phyloP scores from a whole-genome alignment of 2,888 invertebrate genomes.

The Sialis fuliginosa region DNA sequence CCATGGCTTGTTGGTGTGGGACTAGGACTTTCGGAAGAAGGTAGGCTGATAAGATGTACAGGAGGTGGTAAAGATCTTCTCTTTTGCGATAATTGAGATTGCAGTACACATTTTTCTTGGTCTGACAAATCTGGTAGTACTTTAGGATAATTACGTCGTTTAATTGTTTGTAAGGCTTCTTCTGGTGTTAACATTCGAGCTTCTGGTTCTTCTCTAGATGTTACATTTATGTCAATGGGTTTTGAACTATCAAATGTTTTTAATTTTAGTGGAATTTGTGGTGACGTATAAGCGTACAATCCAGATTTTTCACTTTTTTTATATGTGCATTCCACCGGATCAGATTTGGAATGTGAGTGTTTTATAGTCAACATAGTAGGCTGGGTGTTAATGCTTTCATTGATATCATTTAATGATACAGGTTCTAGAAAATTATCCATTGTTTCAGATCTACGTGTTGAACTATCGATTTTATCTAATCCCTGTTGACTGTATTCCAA shows the following conservation, averaged over 20 bases:
- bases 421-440: slow-evolving; percentile 23
- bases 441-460: slow-evolving; percentile 27
- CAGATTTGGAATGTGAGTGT: slow-evolving; percentile 48
- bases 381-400: not conserved
- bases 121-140: slow-evolving; percentile 61
- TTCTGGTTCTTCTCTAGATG: slow-evolving; percentile 41
- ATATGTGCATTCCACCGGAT: slow-evolving; percentile 43
- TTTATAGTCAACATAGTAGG: slow-evolving; percentile 30
- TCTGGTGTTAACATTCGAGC: slow-evolving; percentile 35
- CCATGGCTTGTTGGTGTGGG: slow-evolving; percentile 20
- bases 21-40: slow-evolving; percentile 16
- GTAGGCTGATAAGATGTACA: slow-evolving; percentile 15
- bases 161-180: slow-evolving; percentile 54
- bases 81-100: slow-evolving; percentile 22
- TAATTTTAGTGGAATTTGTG: slow-evolving; percentile 13
- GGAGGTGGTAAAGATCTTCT: slow-evolving; percentile 46
- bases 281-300: slow-evolving; percentile 6
- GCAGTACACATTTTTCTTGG: slow-evolving; percentile 16
- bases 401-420: slow-evolving; percentile 10
- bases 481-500: slow-evolving; percentile 26
- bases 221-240: slow-evolving; percentile 49
- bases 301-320: slow-evolving; percentile 18
- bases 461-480: slow-evolving; percentile 9
- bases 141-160: slow-evolving; percentile 66
- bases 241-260: slow-evolving; percentile 25